A percentile compares a stretch with the other conserved stretches of the same genome.
These are phyloP conservation scores for Pogonomyrmex californicus DNA, from an alignment of 1,140 invertebrate genomes.

Conservation along the genomic window DNA sequence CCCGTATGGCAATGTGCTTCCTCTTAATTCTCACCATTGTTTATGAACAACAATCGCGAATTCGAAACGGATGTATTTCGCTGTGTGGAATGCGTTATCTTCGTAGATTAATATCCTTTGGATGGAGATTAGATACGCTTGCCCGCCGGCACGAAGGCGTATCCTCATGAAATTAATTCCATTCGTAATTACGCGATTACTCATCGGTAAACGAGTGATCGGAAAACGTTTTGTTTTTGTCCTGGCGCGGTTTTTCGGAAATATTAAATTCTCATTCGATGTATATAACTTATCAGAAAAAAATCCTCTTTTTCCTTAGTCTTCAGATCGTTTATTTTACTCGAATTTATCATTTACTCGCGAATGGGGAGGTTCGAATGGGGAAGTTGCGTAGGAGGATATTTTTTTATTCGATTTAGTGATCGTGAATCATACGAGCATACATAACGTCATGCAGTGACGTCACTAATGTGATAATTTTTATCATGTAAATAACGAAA, in stretches of 20 bases:
- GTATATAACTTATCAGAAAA: neutral
- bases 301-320: neutral
- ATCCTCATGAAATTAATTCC: slow-evolving; percentile 63
- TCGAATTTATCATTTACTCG: slow-evolving; percentile 13
- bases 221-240: neutral
- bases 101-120: slow-evolving; percentile 70
- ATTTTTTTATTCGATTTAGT: slow-evolving; percentile 8
- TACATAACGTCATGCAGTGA: neutral
- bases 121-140: slow-evolving; percentile 73
- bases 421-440: neutral
- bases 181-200: slow-evolving; percentile 29
- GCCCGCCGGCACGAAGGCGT: slow-evolving; percentile 18
- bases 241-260: neutral
- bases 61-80: slow-evolving; percentile 18
- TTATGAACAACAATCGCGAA: slow-evolving; percentile 43
- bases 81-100: slow-evolving; percentile 59
- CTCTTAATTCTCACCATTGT: slow-evolving; percentile 44
- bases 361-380: slow-evolving; percentile 13
- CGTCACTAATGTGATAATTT: neutral
- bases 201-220: slow-evolving; percentile 53
- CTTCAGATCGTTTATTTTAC: neutral
- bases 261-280: slow-evolving; percentile 8
- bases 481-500: neutral
- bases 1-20: slow-evolving; percentile 31
- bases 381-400: neutral